phyloP scores from a whole-genome alignment of 2,797 vertebrate genomes.

The Lepilemur ruficaudatus region DNA sequence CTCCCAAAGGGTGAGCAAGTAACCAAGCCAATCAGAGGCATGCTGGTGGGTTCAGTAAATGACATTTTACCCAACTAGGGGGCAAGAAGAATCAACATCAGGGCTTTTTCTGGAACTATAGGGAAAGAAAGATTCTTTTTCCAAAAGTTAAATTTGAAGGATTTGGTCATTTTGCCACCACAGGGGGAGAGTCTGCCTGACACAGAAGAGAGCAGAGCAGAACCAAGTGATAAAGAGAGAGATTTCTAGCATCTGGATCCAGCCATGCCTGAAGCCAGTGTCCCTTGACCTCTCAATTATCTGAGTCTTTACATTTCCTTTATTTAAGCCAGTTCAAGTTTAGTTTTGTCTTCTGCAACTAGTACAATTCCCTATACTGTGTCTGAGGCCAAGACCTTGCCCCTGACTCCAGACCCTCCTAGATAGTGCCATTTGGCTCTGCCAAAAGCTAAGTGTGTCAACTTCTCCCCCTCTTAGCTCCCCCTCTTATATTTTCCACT shows the following conservation, averaged over 20 bases:
- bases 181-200: background rate
- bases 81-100: background rate
- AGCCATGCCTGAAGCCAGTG: background rate
- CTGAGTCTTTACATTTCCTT: background rate
- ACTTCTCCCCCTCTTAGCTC: background rate
- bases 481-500: background rate
- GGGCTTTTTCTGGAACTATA: background rate
- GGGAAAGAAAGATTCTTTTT: background rate
- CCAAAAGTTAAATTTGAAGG: background rate
- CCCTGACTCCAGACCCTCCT: background rate
- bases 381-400: background rate
- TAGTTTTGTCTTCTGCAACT: background rate
- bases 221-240: background rate
- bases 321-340: background rate
- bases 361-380: background rate
- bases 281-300: background rate
- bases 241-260: background rate
- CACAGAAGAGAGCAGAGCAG: background rate
- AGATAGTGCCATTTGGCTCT: background rate
- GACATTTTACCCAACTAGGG: background rate
- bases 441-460: background rate
- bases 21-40: background rate
- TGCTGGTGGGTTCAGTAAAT: background rate
- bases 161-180: background rate
- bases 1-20: background rate